Evolutionary conservation across 2,888 invertebrate genomes (phyloP).

Genomic region (Tetragonula carbonaria): DNA sequence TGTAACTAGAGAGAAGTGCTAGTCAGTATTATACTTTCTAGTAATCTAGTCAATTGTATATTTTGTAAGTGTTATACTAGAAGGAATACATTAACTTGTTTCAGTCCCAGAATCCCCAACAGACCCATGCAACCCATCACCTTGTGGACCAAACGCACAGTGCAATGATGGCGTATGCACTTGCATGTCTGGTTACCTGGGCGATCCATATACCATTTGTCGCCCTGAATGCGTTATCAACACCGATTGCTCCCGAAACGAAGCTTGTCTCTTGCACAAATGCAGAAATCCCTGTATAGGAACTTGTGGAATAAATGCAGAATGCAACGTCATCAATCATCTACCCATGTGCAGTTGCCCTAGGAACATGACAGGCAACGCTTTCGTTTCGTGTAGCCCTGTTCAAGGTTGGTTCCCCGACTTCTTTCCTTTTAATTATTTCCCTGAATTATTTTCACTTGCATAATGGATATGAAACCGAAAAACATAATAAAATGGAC

Average conservation of each 20-base stretch:
- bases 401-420: conserved; percentile 84
- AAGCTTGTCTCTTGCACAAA: conserved; percentile 84
- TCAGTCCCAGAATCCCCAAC: conserved; percentile 47
- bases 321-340: conserved; percentile 90
- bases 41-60: no score
- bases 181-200: conserved; percentile 87
- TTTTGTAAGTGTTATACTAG: neutral
- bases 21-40: no score
- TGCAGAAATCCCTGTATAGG: conserved; percentile 88
- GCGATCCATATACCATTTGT: conserved; percentile 85
- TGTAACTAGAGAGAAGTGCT: no score
- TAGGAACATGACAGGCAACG: conserved; percentile 89
- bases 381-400: conserved; percentile 87
- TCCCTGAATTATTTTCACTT: neutral
- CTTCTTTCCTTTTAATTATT: neutral
- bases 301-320: conserved; percentile 90
- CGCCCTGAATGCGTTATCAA: conserved; percentile 84
- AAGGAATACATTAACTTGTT: conserved; percentile 26
- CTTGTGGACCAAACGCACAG: conserved; percentile 89
- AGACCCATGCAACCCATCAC: conserved; percentile 89
- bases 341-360: conserved; percentile 86
- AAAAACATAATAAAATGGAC: no score
- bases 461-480: neutral
- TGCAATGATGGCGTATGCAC: conserved; percentile 87
- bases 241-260: conserved; percentile 82